Conservation (phyloP, 1,140 invertebrate species). For the Tetramorium parvispinum region DNA sequence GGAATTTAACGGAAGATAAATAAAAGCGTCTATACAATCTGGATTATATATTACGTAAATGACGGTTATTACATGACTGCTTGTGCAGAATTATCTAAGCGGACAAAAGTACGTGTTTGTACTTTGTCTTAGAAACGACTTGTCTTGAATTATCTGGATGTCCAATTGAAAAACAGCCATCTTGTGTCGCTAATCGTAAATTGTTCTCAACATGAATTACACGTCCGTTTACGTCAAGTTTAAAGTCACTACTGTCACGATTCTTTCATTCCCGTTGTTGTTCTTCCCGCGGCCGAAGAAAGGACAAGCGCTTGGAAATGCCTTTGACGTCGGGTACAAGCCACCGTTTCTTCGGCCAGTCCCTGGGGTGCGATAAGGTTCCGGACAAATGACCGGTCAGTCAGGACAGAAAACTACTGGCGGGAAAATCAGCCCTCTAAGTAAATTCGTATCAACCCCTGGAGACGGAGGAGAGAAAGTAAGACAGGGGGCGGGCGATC, state of each 20-base stretch:
- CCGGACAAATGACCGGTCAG: constrained; percentile 81
- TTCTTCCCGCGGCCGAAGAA: constrained; percentile 26
- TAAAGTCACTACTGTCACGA: constrained; percentile 40
- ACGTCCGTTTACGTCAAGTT: constrained; percentile 40
- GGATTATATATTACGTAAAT: background rate
- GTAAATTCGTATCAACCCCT: constrained; percentile 83
- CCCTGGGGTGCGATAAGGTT: constrained; percentile 81
- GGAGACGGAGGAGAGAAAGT: constrained; percentile 67
- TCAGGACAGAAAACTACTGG: constrained; percentile 77
- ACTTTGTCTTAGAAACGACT: constrained; percentile 21
- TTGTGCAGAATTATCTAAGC: background rate
- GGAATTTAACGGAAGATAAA: constrained; percentile 24
- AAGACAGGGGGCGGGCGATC: constrained; percentile 69
- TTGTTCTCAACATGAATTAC: constrained; percentile 5
- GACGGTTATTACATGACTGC: background rate
- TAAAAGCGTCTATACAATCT: constrained; percentile 2
- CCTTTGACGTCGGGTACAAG: constrained; percentile 68
- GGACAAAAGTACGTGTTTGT: background rate
- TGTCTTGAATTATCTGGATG: background rate
- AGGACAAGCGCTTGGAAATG: constrained; percentile 66
- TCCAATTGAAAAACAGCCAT: background rate
- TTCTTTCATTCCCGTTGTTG: constrained; percentile 48
- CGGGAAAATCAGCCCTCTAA: constrained; percentile 81
- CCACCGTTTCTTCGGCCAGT: constrained; percentile 63
- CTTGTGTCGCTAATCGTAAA: background rate